Evolutionary conservation across 2,797 vertebrate genomes (phyloP).

Genomic region (Spea hammondii): DNA sequence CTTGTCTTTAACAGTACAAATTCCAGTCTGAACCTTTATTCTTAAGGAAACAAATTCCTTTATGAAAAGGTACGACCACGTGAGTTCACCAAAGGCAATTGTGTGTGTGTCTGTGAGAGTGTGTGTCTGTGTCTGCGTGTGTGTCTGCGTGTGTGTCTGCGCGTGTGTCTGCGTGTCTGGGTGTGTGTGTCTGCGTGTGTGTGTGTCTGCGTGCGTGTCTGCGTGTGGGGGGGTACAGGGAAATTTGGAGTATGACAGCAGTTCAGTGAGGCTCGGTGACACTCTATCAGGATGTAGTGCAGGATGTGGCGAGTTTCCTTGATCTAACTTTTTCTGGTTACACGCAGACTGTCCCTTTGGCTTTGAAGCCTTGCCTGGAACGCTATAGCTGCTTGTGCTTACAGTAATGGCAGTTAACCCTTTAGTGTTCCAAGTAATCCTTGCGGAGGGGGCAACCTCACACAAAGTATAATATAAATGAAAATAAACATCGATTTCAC

Average conservation of each 20-base stretch:
- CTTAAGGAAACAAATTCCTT: conserved; percentile 8
- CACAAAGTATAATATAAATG: neutral
- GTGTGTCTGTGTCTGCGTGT: neutral
- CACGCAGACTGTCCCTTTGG: neutral
- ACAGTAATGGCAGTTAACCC: neutral
- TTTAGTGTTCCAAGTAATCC: neutral
- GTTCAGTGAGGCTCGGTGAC: neutral
- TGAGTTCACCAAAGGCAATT: no score
- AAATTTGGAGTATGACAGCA: neutral
- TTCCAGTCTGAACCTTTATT: conserved; percentile 19
- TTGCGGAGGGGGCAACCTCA: neutral
- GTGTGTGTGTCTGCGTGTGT: neutral
- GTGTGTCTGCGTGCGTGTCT: no score
- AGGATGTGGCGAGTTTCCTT: conserved; percentile 8
- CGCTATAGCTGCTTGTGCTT: neutral
- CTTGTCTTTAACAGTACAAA: conserved; percentile 18
- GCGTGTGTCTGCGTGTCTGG: neutral
- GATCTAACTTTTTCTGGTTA: neutral
- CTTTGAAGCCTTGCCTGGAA: neutral
- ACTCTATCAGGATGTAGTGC: neutral
- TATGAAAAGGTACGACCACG: no score
- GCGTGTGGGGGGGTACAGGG: neutral
- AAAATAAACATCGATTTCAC: no score
- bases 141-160: neutral
- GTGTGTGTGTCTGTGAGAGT: neutral